Evolutionary conservation across 2,113 vertebrate species (phyloP).

Genomic region (Scartelaos histophorus): DNA sequence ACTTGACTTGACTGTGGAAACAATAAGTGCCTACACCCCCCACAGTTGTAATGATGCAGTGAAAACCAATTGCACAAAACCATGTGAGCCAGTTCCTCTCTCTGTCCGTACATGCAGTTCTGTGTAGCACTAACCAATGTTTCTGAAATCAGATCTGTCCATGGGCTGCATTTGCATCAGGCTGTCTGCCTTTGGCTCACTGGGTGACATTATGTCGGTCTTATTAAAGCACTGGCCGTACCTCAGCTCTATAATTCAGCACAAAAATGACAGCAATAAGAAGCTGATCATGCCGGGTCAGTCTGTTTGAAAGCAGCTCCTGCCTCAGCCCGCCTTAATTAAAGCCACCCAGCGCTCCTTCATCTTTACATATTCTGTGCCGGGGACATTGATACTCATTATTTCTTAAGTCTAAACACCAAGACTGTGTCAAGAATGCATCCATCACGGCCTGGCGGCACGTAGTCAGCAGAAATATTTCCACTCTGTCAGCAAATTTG

Average conservation of each 20-base stretch:
- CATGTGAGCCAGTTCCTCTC: conserved; percentile 22
- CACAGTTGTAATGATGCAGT: conserved; percentile 58
- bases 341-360: conserved; percentile 92
- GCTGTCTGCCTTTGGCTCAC: conserved; percentile 23
- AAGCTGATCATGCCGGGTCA: conserved; percentile 97
- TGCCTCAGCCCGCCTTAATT: conserved; percentile 94
- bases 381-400: conserved; percentile 99
- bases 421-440: conserved; percentile 99
- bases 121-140: conserved; percentile 33
- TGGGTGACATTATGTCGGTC: conserved; percentile 63
- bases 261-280: conserved; percentile 90
- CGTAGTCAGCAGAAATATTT: conserved; percentile 84
- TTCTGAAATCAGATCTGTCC: conserved; percentile 34
- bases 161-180: conserved; percentile 18
- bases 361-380: conserved; percentile 95
- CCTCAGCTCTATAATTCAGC: conserved; percentile 83
- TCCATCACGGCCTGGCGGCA: conserved; percentile 86
- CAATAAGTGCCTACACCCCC: conserved; percentile 55
- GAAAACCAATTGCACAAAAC: conserved; percentile 52
- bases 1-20: conserved; percentile 63
- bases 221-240: conserved; percentile 71
- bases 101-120: conserved; percentile 11
- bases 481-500: conserved; percentile 90
- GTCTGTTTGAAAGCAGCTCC: conserved; percentile 86
- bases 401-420: conserved; percentile 99